Evolutionary conservation across 2,113 vertebrate species (phyloP), one percentile per base, ranked within the genome.

Genomic region (Clarias macrocephalus): DNA sequence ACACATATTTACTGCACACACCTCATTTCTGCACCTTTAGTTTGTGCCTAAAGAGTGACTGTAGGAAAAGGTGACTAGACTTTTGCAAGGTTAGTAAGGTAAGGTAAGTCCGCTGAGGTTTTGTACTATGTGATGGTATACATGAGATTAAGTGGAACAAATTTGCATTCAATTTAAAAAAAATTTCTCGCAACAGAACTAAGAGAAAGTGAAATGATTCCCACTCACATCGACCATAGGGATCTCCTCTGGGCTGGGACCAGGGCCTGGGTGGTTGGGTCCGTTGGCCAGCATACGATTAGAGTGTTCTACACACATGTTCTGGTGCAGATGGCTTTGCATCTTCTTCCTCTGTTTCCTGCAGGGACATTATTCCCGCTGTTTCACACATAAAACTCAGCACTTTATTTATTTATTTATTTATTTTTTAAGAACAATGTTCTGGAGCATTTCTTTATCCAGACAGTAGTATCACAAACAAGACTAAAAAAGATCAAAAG

Each of bases 281-380:
- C 97, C 97, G 0, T 99, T 99, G 0, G 96, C 95, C 92, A 98
- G 91, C 91, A 93, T 97, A 87, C 96, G 95, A 94, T 97, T 98
- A 79, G 97, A 97, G 90, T 98, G 97, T 88, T 98, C 97, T 72
- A 96, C 95, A 90, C 96, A 98, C 96, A 98, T 97, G 89, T 99
- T 98, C 94, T 99, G 98, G 89, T 97, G 94, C 80, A 98, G 94
- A 90, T 99, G 97, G 88, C 94, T 97, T 73, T 99, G 97, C 96
- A 98, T 96, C 92, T 97, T 97, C 92, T 97, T 98, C 85, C 98
- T 96, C 92, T 97, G 97, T 91, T 98, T 99, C 94, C 98, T 99
- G 93, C 30, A 91, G 68, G 88, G 63, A 89, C 30, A 85, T 81
- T 80, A 68, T 90, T 75, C 59, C 15, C 77, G 19, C 28, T 77